Base-by-base conservation (phyloP, 2,888 invertebrate genomes). In the Caenorhabditis becei region DNA sequence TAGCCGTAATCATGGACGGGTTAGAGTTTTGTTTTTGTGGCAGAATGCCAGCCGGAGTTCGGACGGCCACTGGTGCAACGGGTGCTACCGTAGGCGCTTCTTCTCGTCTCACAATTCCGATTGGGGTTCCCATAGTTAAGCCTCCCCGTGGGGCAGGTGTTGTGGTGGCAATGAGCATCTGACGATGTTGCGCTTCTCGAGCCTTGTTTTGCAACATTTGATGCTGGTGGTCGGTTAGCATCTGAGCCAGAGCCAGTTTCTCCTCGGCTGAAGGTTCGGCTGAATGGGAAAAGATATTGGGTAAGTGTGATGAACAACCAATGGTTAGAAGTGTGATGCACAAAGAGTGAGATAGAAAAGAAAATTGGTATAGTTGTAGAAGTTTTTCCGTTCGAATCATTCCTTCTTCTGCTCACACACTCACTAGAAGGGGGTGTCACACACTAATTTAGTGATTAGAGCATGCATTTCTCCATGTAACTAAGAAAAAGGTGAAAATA, bases 1-100 rank as follows among this genome's bases (percentile, higher is more conserved):
- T 67, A 11, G 71, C 54, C 53, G 69, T 62, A 53, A 71, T 58
- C 28, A 69, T 77, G 47, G 70, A 77, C 18, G 70, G 80, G 61
- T 77, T 77, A 77, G 79, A 77, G 66, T 77, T 70, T 63, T 71
- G 72, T 63, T 77, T 72, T 49, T 59, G 61, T 49, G 75, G 70
- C 70, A 47, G 59, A 63, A 62, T 62, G 41, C 51, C 70, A 82
- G 67, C 53, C 54, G 71, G 71, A 62, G 67, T 59, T 61, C 66
- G 70, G 20, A 72, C 58, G 54, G 65, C 32, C 11, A 53, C 35
- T 16, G 65, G 54, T 59, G 72, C 58, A 47, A 47, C 18, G 53
- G 63, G 61, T 49, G 70, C 53, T 65, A 41, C 26, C 28, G 7
- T 14, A 14, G 41, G 41, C 14, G 41, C 8, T 18, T 59, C 75